Evolutionary conservation across 2,797 vertebrate species (phyloP), one percentile per base, ranked within the genome.

Genomic region (Propithecus deckenii): DNA sequence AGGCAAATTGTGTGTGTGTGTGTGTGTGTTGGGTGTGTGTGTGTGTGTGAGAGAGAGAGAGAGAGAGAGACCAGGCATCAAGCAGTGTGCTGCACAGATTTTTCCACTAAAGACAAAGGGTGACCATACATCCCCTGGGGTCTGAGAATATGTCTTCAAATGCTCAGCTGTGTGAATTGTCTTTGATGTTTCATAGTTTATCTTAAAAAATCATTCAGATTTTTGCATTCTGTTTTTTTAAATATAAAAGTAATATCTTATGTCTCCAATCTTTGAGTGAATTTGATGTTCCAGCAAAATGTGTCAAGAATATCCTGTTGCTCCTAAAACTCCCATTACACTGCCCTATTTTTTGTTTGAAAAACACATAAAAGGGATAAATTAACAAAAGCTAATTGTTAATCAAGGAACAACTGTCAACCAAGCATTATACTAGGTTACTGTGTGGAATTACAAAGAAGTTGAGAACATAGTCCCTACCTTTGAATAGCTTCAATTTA

Each of bases 381-480:
- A 81, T 93, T 72, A 95, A 91, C 75, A 93, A 96, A 91, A 96
- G 76, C 41, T 89, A 89, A 94, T 94, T 92, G 92, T 96, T 96
- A 93, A 79, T 69, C 23, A 57, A 88, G 61, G 55, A 92, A 79
- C 74, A 94, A 85, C 63, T 90, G 48, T 92, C 69, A 97, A 88
- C 72, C 41, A 69, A 57, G 79, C 55, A 96, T 96, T 75, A 86
- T 90, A 43, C 63, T 83, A 95, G 71, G 76, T 96, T 87, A 95
- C 65, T 86, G 48, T 80, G 63, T 63, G 86, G 81, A 92, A 92
- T 97, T 96, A 97, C 67, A 75, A 86, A 95, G 75, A 95, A 69
- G 46, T 80, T 57, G 86, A 96, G 69, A 96, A 86, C 43, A 86
- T 25, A 75, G 67, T 94, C n/a, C 43, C 35, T 96, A 90, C 69